phyloP scores from a whole-genome alignment of 2,113 vertebrate genomes.

The Quiscalus mexicanus region DNA sequence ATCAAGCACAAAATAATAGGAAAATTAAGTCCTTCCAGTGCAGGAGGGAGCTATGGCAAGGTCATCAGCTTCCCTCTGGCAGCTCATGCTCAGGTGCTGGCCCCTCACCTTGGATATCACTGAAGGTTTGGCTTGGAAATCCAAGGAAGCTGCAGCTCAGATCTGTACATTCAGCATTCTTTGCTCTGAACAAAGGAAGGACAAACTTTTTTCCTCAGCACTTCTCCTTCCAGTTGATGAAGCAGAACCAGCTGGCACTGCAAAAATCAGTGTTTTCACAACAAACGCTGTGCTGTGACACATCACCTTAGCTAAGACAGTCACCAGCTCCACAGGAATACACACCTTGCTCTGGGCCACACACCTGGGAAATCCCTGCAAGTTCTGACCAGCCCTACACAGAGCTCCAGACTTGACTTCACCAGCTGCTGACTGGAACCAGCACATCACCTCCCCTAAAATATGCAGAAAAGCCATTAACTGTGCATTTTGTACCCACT shows the following conservation, averaged over 20 bases:
- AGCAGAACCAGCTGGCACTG: background rate
- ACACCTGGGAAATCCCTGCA: background rate
- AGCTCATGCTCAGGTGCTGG: background rate
- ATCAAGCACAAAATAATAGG: background rate
- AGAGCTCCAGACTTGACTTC: background rate
- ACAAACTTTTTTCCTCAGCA: background rate
- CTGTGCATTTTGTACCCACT: background rate
- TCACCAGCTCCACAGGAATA: background rate
- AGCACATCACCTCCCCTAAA: background rate
- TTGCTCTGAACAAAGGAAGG: background rate
- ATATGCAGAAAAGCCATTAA: background rate
- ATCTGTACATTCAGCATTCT: background rate
- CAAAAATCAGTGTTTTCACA: background rate
- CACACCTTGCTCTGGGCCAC: background rate
- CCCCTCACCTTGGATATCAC: background rate
- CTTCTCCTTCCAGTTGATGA: background rate
- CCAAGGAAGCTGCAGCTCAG: background rate
- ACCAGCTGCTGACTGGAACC: background rate
- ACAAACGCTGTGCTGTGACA: background rate
- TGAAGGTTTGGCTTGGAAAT: background rate
- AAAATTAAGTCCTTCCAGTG: background rate
- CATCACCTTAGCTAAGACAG: background rate
- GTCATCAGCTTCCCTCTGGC: background rate
- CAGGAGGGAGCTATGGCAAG: background rate
- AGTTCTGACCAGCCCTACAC: background rate